A percentile compares a stretch with the other conserved stretches of the same genome.
Conservation (phyloP, 1,140 invertebrate species). For the Neomicropteryx cornuta region DNA sequence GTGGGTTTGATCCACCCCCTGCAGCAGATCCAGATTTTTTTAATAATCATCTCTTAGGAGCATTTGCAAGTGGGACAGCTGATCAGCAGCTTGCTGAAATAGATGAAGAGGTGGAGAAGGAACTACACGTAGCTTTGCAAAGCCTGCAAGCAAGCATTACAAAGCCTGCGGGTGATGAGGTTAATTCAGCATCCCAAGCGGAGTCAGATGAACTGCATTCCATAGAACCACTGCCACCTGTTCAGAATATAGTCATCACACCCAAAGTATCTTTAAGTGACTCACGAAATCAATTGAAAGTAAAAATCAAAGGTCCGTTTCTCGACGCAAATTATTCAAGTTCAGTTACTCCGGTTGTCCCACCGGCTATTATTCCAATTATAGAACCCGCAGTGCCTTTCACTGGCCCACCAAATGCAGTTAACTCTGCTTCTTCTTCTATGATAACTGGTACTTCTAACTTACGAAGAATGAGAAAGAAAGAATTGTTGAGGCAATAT, state of each 20-base stretch:
- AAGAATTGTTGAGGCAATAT: constrained; percentile 74
- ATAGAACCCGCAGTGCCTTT: constrained; percentile 34
- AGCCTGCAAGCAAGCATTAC: constrained; percentile 35
- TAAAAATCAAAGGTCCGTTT: constrained; percentile 85
- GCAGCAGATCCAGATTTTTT: constrained; percentile 25
- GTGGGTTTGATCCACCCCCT: constrained; percentile 33
- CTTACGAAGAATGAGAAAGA: constrained; percentile 77
- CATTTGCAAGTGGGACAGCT: constrained; percentile 49
- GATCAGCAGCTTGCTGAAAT: constrained; percentile 58
- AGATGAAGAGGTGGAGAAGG: constrained; percentile 70
- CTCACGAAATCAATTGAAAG: constrained; percentile 73
- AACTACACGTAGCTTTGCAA: constrained; percentile 55
- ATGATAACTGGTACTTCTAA: constrained; percentile 53
- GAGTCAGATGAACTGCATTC: constrained; percentile 23
- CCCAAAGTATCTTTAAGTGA: constrained; percentile 59
- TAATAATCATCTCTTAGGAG: constrained; percentile 50
- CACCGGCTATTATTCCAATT: constrained; percentile 42
- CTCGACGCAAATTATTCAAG: constrained; percentile 61
- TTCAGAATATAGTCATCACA: constrained; percentile 37
- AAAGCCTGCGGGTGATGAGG: constrained; percentile 1
- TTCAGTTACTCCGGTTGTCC: constrained; percentile 33
- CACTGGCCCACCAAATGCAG: constrained; percentile 18
- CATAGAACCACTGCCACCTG: constrained; percentile 34
- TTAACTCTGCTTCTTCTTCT: constrained; percentile 21
- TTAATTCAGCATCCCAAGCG: constrained; percentile 16